These are phyloP conservation scores for Gambusia affinis DNA, from an alignment of 2,113 vertebrate genomes.

Conservation along the genomic window DNA sequence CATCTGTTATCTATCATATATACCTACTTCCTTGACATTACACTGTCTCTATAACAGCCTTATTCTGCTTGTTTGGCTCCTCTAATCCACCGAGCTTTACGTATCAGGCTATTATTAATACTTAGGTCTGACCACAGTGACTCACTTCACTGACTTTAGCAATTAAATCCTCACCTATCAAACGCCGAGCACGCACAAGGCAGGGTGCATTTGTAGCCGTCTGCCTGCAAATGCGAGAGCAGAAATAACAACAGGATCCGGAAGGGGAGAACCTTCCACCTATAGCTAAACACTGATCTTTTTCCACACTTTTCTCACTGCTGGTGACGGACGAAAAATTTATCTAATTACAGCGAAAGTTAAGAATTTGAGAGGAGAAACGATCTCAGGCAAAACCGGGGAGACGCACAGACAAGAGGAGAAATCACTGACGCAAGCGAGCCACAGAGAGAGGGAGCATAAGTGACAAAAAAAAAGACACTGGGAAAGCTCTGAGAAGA, in stretches of 20 bases:
- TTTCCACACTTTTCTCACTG: not conserved
- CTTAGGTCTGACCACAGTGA: conserved; percentile 32
- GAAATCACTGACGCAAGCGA: not conserved
- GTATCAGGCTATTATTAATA: conserved; percentile 30
- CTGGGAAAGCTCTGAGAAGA: conserved; percentile 24
- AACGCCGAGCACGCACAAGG: conserved; percentile 25
- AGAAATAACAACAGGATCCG: conserved; percentile 33
- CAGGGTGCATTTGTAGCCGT: not conserved
- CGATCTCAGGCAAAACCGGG: conserved; percentile 25
- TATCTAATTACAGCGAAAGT: conserved; percentile 45
- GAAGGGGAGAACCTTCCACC: conserved; percentile 33
- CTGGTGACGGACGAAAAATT: conserved; percentile 23
- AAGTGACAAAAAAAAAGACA: conserved; percentile 27
- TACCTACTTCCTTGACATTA: conserved; percentile 24
- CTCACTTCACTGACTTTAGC: conserved; percentile 53
- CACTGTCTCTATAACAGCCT: conserved; percentile 6
- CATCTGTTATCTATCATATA: conserved; percentile 35
- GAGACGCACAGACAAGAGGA: conserved; percentile 20
- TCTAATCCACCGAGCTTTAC: conserved; percentile 44
- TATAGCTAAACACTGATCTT: conserved; percentile 46
- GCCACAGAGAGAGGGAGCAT: conserved; percentile 3
- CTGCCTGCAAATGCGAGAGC: conserved; percentile 28
- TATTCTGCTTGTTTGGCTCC: conserved; percentile 26
- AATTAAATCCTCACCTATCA: conserved; percentile 71
- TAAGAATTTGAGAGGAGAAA: conserved; percentile 22